Percentiles rank a stretch among this genome's conserved stretches.
Conservation (phyloP, 2,888 invertebrate genomes). For the Morinoia aosen region DNA sequence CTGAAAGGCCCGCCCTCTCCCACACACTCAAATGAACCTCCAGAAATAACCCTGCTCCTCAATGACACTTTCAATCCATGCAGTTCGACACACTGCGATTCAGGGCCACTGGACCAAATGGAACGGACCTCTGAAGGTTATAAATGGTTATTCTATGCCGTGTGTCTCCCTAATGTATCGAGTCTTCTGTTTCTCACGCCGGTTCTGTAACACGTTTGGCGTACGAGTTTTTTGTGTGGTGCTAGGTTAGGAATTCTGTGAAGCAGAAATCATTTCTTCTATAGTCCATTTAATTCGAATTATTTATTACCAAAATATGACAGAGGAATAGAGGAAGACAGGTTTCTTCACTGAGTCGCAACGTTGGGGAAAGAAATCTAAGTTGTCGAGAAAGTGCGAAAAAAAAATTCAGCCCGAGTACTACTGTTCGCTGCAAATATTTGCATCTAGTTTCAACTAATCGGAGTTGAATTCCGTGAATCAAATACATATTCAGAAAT, state of each 20-base stretch:
- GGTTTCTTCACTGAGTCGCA: not conserved
- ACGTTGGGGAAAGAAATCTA: too few species aligned
- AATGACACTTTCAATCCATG: not conserved
- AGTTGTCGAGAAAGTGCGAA: too few species aligned
- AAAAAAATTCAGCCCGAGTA: too few species aligned
- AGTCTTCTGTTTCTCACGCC: not conserved
- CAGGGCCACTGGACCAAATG: not conserved
- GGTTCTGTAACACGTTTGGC: not conserved
- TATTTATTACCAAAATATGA: not conserved
- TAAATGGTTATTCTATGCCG: not conserved
- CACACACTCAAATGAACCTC: not conserved
- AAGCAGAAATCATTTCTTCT: not conserved
- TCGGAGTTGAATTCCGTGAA: too few species aligned
- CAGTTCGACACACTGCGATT: not conserved
- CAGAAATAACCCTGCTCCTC: slow-evolving; percentile 1
- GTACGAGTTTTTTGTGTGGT: not conserved
- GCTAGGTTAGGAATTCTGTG: not conserved
- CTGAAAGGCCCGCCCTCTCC: not conserved
- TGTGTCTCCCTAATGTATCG: not conserved
- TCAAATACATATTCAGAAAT: too few species aligned
- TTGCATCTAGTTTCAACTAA: too few species aligned
- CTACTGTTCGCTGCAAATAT: too few species aligned
- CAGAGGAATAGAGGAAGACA: not conserved
- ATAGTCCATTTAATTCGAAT: too few species aligned
- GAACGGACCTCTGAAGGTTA: not conserved